Percentiles rank a stretch among this genome's conserved stretches.
Conservation (phyloP, 2,113 vertebrate genomes). For the Gobio gobio region DNA sequence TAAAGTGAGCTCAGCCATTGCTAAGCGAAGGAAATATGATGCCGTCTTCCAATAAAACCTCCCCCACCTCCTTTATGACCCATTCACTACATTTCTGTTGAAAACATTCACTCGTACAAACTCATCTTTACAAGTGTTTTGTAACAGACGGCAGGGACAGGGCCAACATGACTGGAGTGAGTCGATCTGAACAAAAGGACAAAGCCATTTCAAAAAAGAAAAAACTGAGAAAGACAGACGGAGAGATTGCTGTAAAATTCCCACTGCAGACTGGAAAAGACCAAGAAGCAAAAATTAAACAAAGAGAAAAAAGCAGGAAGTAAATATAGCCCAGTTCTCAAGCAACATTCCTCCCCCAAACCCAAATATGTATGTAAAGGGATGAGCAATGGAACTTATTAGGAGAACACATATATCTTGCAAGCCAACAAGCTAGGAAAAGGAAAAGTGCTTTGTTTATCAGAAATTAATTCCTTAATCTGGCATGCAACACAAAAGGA, state of each 20-base stretch:
- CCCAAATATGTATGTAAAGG: not conserved
- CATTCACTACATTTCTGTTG: not conserved
- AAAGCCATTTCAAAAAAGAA: not conserved
- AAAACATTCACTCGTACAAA: slow-evolving; percentile 48
- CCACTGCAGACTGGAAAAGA: not conserved
- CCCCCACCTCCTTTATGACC: slow-evolving; percentile 54
- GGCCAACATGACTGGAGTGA: not conserved
- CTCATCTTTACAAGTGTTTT: slow-evolving; percentile 5
- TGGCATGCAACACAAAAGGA: not conserved
- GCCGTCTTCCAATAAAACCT: slow-evolving; percentile 55
- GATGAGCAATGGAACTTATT: not conserved
- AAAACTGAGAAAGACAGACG: not conserved
- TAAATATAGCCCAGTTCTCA: slow-evolving; percentile 6
- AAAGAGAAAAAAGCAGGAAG: not conserved
- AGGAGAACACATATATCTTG: not conserved
- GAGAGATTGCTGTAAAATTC: not conserved
- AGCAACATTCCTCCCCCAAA: slow-evolving; percentile 8
- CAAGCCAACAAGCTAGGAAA: not conserved
- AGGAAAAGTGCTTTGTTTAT: too few species aligned
- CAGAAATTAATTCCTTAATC: not conserved
- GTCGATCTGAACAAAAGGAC: slow-evolving; percentile 3
- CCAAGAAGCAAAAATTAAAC: not conserved
- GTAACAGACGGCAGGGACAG: not conserved
- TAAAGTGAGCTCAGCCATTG: slow-evolving; percentile 48
- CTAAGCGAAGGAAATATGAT: slow-evolving; percentile 51